Conservation (phyloP, 2,797 vertebrate species). For the Microcaecilia unicolor region DNA sequence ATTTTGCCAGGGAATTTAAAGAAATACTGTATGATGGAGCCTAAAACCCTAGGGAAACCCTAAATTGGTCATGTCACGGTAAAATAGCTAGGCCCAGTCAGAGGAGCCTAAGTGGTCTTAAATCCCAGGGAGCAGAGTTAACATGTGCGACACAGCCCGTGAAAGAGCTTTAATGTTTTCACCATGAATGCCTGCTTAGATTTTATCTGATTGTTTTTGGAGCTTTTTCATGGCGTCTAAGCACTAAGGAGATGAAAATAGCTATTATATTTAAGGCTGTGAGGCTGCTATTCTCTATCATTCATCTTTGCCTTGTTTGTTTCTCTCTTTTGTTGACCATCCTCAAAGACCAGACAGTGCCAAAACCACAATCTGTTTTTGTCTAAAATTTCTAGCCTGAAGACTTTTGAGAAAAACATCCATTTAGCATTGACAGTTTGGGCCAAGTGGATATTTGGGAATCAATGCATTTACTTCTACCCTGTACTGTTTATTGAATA, state of each 20-base stretch:
- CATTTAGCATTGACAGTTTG: too few relatives aligned
- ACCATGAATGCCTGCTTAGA: slow-evolving; percentile 8
- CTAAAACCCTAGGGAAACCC: not conserved
- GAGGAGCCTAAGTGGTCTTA: slow-evolving; percentile 8
- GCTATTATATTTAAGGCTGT: slow-evolving; percentile 8
- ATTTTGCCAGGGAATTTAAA: not conserved
- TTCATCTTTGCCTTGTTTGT: slow-evolving; percentile 2
- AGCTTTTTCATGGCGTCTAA: slow-evolving; percentile 5
- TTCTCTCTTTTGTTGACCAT: slow-evolving; percentile 8
- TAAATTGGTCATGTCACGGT: not conserved
- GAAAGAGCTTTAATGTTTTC: slow-evolving; percentile 10
- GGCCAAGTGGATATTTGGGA: too few relatives aligned
- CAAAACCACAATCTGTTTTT: too few relatives aligned
- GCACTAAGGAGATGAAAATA: slow-evolving; percentile 13
- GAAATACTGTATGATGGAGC: not conserved
- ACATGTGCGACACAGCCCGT: not conserved
- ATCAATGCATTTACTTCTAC: too few relatives aligned
- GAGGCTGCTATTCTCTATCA: slow-evolving; percentile 15
- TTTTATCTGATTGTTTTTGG: slow-evolving; percentile 19
- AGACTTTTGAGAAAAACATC: too few relatives aligned
- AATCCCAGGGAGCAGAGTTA: not conserved
- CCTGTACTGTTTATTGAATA: too few relatives aligned
- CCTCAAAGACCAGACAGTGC: too few relatives aligned
- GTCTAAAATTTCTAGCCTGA: too few relatives aligned
- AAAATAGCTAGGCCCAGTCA: not conserved